Evolutionary conservation across 1,140 invertebrate genomes (phyloP).

Genomic region (Orchestia grillus): DNA sequence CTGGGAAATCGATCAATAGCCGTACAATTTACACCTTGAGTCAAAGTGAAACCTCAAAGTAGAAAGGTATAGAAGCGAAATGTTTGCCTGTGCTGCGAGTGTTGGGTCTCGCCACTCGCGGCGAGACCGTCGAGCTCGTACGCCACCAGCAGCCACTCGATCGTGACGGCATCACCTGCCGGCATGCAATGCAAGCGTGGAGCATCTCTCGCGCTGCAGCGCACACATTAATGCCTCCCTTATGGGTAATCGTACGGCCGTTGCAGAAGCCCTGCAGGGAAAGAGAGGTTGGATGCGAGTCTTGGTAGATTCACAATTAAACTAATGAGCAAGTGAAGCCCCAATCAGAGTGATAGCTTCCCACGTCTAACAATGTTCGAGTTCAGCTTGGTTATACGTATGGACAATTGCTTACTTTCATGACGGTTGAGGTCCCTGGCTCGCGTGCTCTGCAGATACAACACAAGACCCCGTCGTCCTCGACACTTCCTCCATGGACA

Average conservation of each 20-base stretch:
- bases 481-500: not conserved
- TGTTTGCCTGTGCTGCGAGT: not conserved
- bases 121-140: not conserved
- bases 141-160: not conserved
- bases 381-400: not conserved
- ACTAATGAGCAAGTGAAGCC: not conserved
- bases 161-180: not conserved
- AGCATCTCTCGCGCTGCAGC: not conserved
- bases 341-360: not conserved
- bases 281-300: not conserved
- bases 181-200: not conserved
- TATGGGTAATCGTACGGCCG: not conserved
- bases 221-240: not conserved
- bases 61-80: not conserved
- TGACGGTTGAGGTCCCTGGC: not conserved
- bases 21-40: not conserved
- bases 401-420: slow-evolving; percentile 16
- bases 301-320: not conserved
- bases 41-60: not conserved
- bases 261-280: not conserved
- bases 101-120: not conserved
- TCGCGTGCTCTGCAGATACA: slow-evolving; percentile 15
- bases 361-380: not conserved
- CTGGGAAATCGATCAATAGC: not conserved
- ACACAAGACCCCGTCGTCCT: not conserved